Percentiles rank a stretch among this genome's conserved stretches.
Conservation (phyloP, 2,888 invertebrate genomes). For the Panorpa germanica region DNA sequence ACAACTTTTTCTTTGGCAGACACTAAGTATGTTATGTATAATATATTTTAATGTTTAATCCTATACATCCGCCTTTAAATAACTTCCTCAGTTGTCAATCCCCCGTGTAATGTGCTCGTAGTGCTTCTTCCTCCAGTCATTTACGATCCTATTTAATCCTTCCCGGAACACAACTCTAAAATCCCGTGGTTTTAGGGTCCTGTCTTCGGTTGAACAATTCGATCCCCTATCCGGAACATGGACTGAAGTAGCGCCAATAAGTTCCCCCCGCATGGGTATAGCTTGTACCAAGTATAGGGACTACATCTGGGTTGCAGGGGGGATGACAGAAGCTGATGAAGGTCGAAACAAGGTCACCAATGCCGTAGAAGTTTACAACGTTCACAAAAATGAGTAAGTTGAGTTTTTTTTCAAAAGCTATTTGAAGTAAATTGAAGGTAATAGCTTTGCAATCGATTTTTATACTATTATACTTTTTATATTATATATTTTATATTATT, state of each 20-base stretch:
- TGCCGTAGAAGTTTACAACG: constrained; percentile 43
- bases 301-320: constrained; percentile 51
- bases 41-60: no score
- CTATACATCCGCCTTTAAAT: no score
- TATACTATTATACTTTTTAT: no score
- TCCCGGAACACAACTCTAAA: background rate
- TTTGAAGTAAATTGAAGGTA: no score
- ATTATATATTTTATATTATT: no score
- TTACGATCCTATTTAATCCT: background rate
- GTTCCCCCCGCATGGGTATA: constrained; percentile 36
- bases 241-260: constrained; percentile 37
- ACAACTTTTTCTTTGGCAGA: no score
- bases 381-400: constrained; percentile 34
- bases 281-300: constrained; percentile 39
- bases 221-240: constrained; percentile 34
- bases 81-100: no score
- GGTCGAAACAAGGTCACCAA: constrained; percentile 33
- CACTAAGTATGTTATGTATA: no score
- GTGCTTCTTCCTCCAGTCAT: background rate
- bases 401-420: background rate
- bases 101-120: background rate
- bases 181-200: constrained; percentile 24
- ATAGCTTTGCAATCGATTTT: no score
- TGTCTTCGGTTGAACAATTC: constrained; percentile 40
- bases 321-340: constrained; percentile 38